Evolutionary conservation across 2,888 invertebrate species (phyloP).

Genomic region (Nomada hirtipes): DNA sequence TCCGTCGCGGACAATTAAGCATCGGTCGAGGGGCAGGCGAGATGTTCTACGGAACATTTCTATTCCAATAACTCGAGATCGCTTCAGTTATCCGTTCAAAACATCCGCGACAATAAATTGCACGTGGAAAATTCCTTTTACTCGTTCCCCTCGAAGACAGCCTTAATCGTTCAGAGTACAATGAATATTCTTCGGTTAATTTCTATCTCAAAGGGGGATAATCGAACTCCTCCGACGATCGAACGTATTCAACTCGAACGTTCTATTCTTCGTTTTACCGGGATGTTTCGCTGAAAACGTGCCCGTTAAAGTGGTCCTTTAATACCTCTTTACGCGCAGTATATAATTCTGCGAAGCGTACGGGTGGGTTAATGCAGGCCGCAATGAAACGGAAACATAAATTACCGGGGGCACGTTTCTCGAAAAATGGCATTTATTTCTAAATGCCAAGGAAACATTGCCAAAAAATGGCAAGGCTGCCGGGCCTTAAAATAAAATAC

Average conservation of each 20-base stretch:
- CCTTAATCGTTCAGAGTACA: no score
- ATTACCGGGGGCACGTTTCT: background rate
- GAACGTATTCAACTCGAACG: no score
- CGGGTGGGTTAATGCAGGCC: background rate
- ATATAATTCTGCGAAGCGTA: background rate
- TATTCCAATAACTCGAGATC: no score
- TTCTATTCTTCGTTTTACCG: background rate
- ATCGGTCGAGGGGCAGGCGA: background rate
- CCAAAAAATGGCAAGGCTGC: background rate
- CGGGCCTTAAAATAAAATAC: constrained; percentile 13
- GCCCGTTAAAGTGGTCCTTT: background rate
- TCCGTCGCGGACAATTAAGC: background rate
- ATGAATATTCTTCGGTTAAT: no score
- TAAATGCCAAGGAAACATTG: no score
- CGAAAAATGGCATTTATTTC: constrained; percentile 24
- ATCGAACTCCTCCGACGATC: no score
- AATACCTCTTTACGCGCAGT: background rate
- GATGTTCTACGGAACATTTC: no score
- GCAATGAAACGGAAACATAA: background rate
- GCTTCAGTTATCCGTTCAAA: no score
- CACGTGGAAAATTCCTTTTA: no score
- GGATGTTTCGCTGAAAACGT: background rate
- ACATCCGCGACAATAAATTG: no score
- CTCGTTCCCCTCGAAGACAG: no score
- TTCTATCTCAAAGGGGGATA: no score